Evolutionary conservation across 2,113 vertebrate species (phyloP).

Genomic region (Heptranchias perlo): DNA sequence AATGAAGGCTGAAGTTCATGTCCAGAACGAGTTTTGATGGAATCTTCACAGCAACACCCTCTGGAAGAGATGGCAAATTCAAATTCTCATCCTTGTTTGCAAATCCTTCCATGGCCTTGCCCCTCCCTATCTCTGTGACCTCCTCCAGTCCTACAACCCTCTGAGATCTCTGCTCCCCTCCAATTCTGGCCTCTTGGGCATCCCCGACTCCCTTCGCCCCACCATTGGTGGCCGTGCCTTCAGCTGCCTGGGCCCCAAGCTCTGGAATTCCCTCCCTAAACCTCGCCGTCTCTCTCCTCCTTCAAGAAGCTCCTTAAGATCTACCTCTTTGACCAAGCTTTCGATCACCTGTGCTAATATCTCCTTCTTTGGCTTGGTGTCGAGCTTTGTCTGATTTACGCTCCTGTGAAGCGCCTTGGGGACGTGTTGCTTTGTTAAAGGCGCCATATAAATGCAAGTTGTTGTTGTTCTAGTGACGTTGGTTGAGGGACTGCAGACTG

Average conservation of each 20-base stretch:
- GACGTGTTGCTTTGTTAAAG: not conserved
- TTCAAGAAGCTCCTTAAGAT: not conserved
- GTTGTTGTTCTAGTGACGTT: too few relatives aligned
- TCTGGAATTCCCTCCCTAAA: not conserved
- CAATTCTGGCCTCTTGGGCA: not conserved
- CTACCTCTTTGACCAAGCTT: not conserved
- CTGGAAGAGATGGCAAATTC: not conserved
- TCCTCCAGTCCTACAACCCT: not conserved
- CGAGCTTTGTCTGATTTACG: not conserved
- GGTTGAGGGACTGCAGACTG: too few relatives aligned
- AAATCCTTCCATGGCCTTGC: not conserved
- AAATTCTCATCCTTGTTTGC: not conserved
- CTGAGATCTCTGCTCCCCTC: not conserved
- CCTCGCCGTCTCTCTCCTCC: not conserved
- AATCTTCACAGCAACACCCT: slow-evolving; percentile 13
- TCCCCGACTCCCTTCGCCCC: not conserved
- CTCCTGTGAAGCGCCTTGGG: not conserved
- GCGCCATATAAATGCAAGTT: not conserved
- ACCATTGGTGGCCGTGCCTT: not conserved
- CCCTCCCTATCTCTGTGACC: not conserved
- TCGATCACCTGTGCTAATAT: not conserved
- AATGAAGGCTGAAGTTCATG: not conserved
- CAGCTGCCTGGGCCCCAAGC: not conserved
- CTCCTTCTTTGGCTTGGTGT: not conserved
- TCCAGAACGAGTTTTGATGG: slow-evolving; percentile 50